These are phyloP conservation scores for Aelia acuminata DNA, from an alignment of 2,888 invertebrate genomes.

Conservation along the genomic window DNA sequence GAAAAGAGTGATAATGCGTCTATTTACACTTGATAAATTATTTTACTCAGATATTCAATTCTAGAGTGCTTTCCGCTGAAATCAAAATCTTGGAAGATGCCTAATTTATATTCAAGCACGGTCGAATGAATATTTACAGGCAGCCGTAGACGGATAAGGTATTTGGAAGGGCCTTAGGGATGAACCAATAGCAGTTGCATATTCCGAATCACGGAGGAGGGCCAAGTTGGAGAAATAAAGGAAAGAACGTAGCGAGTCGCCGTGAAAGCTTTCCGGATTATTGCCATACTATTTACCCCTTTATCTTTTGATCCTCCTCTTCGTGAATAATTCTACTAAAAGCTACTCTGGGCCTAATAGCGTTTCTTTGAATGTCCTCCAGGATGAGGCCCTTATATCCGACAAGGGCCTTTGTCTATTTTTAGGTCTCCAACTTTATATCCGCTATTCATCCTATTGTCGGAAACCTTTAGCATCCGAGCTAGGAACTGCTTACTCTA, in stretches of 20 bases:
- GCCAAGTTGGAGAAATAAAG: neutral
- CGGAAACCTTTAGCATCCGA: neutral
- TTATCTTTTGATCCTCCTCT: slow-evolving; percentile 36
- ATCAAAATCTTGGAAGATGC: neutral
- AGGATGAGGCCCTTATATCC: neutral
- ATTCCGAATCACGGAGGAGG: slow-evolving; percentile 25
- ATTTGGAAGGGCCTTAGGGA: neutral
- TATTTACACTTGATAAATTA: neutral
- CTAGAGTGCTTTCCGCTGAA: neutral
- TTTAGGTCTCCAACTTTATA: slow-evolving; percentile 12
- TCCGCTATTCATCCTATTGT: slow-evolving; percentile 17
- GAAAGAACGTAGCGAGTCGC: neutral
- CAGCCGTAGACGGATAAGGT: neutral
- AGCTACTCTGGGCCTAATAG: slow-evolving; percentile 18
- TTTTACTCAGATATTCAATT: neutral
- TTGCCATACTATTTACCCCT: slow-evolving; percentile 47
- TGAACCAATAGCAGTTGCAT: neutral
- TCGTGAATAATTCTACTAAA: slow-evolving; percentile 43
- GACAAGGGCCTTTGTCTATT: neutral
- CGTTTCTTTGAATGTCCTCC: slow-evolving; percentile 36
- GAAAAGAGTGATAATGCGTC: neutral
- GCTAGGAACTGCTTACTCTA: neutral
- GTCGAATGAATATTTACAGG: slow-evolving; percentile 1
- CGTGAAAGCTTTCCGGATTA: slow-evolving; percentile 26
- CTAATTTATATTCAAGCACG: neutral